Percentiles rank a stretch among this genome's conserved stretches.
These are phyloP conservation scores for Phrynocephalus versicolor DNA, from an alignment of 2,113 vertebrate species.

Conservation along the genomic window DNA sequence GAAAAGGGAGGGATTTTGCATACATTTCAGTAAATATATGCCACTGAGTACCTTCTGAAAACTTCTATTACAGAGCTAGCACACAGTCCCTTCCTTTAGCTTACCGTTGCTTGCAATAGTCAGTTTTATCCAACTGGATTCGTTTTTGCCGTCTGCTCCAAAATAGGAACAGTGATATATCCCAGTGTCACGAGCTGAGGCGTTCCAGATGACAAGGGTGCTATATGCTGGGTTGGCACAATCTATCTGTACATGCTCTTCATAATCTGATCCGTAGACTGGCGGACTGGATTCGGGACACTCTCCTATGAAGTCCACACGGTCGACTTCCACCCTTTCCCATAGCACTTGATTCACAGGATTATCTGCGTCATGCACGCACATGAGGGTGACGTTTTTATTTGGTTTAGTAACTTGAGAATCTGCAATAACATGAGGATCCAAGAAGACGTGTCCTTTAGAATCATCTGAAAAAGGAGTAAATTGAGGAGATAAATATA, in stretches of 20 bases:
- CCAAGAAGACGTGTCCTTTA: slow-evolving; percentile 19
- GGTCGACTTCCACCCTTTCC: slow-evolving; percentile 72
- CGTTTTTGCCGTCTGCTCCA: slow-evolving; percentile 54
- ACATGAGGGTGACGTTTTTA: slow-evolving; percentile 74
- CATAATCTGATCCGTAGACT: slow-evolving; percentile 69
- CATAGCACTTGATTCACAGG: slow-evolving; percentile 63
- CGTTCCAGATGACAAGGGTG: slow-evolving; percentile 58
- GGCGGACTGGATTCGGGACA: slow-evolving; percentile 63
- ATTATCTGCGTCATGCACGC: slow-evolving; percentile 42
- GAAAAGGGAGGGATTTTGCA: background rate
- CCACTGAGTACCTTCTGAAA: background rate
- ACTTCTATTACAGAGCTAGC: background rate
- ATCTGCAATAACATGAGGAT: slow-evolving; percentile 1
- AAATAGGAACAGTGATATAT: slow-evolving; percentile 72
- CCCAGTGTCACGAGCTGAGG: slow-evolving; percentile 69
- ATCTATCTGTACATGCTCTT: slow-evolving; percentile 42
- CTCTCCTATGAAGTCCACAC: slow-evolving; percentile 61
- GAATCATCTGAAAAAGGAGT: slow-evolving; percentile 62
- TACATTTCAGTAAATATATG: background rate
- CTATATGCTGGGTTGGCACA: slow-evolving; percentile 59
- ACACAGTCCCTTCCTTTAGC: background rate
- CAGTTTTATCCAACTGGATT: slow-evolving; percentile 47
- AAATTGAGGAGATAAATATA: background rate
- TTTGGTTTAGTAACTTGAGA: slow-evolving; percentile 45
- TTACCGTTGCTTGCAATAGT: slow-evolving; percentile 63